phyloP scores from a whole-genome alignment of 2,113 vertebrate species.

The Butorides virescens region DNA sequence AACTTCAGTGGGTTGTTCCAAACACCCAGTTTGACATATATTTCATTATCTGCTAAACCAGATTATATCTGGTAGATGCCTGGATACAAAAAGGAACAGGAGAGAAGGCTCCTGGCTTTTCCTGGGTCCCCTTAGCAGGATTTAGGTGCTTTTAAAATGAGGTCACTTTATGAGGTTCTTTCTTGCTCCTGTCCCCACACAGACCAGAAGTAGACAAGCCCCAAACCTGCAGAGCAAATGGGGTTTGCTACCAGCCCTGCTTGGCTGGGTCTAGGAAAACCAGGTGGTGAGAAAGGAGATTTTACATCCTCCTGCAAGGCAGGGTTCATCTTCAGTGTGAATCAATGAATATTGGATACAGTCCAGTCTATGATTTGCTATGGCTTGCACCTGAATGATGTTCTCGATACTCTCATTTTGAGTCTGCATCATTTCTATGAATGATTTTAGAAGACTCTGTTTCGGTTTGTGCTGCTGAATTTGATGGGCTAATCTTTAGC shows the following conservation, averaged over 20 bases:
- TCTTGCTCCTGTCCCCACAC: not conserved
- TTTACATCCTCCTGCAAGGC: not conserved
- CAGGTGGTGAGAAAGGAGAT: not conserved
- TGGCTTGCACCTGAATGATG: not conserved
- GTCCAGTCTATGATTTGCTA: not conserved
- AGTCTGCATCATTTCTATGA: not conserved
- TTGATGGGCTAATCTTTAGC: not conserved
- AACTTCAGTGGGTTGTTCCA: not conserved
- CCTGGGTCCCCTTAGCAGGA: rapidly evolving
- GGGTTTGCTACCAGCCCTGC: not conserved
- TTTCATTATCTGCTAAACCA: not conserved
- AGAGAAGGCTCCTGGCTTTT: not conserved
- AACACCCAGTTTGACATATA: not conserved
- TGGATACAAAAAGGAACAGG: not conserved
- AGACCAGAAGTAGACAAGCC: not conserved
- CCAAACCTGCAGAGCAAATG: not conserved
- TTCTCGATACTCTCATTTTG: not conserved
- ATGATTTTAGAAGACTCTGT: not conserved
- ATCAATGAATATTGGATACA: not conserved
- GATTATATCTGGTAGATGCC: not conserved
- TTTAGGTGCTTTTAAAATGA: not conserved
- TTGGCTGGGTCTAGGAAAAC: not conserved
- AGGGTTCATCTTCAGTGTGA: not conserved
- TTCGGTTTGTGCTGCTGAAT: not conserved
- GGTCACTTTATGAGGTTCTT: not conserved